A percentile compares a stretch with the other conserved stretches of the same genome.
These are phyloP conservation scores for Drosophila yakuba DNA, from an alignment of 1,140 invertebrate genomes.

Conservation along the genomic window DNA sequence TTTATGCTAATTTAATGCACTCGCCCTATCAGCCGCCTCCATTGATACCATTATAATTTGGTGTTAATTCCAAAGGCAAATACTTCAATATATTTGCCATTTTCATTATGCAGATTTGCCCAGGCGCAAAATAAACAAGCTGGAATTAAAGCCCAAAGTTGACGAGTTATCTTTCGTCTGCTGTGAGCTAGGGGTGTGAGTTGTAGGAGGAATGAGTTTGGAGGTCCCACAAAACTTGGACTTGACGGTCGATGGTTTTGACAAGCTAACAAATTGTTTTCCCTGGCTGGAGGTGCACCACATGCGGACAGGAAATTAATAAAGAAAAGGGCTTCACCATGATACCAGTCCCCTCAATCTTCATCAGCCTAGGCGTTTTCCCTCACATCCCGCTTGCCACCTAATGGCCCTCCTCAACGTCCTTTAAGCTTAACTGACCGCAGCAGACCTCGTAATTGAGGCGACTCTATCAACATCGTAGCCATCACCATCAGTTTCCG, in stretches of 20 bases:
- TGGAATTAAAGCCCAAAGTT: slow-evolving; percentile 62
- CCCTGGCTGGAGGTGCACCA: slow-evolving; percentile 76
- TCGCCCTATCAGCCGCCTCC: slow-evolving; percentile 17
- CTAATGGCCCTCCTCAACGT: neutral
- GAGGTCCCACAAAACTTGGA: slow-evolving; percentile 34
- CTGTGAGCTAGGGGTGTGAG: neutral
- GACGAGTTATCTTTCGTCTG: slow-evolving; percentile 54
- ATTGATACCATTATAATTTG: slow-evolving; percentile 79
- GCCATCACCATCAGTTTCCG: slow-evolving; percentile 23
- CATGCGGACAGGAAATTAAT: slow-evolving; percentile 80
- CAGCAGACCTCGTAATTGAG: slow-evolving; percentile 47
- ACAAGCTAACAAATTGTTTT: slow-evolving; percentile 82
- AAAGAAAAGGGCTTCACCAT: slow-evolving; percentile 62
- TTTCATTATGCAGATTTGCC: slow-evolving; percentile 74
- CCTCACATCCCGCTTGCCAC: neutral
- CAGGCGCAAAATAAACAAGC: slow-evolving; percentile 50
- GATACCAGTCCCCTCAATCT: slow-evolving; percentile 44
- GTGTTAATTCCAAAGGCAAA: slow-evolving; percentile 68
- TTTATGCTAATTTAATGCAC: slow-evolving; percentile 82
- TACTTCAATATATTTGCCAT: slow-evolving; percentile 63
- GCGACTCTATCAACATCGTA: slow-evolving; percentile 45
- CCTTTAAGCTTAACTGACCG: slow-evolving; percentile 52
- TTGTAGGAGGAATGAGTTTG: too few relatives aligned
- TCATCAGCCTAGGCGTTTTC: slow-evolving; percentile 29
- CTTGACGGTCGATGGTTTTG: slow-evolving; percentile 66